These are phyloP conservation scores for Oegoconia quadripuncta DNA, from an alignment of 2,888 invertebrate genomes.

Conservation along the genomic window DNA sequence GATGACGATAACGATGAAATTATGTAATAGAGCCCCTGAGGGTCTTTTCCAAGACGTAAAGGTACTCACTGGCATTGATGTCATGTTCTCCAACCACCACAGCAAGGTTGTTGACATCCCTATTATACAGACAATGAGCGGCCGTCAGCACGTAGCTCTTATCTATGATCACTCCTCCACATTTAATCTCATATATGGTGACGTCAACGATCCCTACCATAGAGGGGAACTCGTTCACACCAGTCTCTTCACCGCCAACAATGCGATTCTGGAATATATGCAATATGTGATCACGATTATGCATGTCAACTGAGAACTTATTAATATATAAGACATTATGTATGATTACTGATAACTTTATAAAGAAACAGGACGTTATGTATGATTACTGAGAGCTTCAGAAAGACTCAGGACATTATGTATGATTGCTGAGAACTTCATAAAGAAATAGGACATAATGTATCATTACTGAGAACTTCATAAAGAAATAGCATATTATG, in stretches of 20 bases:
- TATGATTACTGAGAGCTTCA: too few relatives aligned
- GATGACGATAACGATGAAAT: background rate
- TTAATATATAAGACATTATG: too few relatives aligned
- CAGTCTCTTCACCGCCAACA: constrained; percentile 56
- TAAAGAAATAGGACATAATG: too few relatives aligned
- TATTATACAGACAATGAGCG: constrained; percentile 74
- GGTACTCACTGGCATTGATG: constrained; percentile 37
- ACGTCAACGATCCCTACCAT: constrained; percentile 45
- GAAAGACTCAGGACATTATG: too few relatives aligned
- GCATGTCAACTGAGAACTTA: too few relatives aligned
- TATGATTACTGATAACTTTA: too few relatives aligned
- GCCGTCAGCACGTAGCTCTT: constrained; percentile 68
- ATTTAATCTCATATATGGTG: constrained; percentile 51
- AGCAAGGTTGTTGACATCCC: constrained; percentile 35
- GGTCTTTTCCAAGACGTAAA: background rate
- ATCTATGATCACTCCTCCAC: constrained; percentile 77
- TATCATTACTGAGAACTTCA: too few relatives aligned
- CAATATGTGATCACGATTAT: background rate
- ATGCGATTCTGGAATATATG: constrained; percentile 52
- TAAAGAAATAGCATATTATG: too few relatives aligned
- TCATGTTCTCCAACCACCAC: constrained; percentile 77
- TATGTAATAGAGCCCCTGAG: background rate
- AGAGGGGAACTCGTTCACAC: constrained; percentile 56
- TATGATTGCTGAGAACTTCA: too few relatives aligned
- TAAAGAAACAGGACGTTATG: too few relatives aligned